Evolutionary conservation across 2,888 invertebrate species (phyloP), one percentile per base, ranked within the genome.

Genomic region (Unio pictorum): DNA sequence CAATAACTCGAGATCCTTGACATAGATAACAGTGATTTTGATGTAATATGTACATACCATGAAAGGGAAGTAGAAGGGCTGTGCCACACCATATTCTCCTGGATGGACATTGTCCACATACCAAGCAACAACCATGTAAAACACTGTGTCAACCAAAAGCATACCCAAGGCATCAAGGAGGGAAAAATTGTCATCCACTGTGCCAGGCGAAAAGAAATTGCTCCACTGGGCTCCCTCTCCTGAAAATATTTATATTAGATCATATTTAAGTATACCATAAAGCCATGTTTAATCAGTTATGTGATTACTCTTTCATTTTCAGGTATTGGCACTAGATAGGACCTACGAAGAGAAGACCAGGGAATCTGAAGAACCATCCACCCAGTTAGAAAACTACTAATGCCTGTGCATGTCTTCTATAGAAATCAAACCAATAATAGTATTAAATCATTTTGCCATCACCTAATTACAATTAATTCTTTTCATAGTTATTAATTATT

Each of bases 41-140:
- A 45, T 15, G 45, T 45, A 45, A 45, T 23, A 20, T 28, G 5
- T 64, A 67, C 83, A 85, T 88, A 94, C 94, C 90, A 92, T 90
- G 65, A 95, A 92, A 0, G 93, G 93, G 86, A 96, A 97, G 86
- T 96, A 93, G 93, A 95, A 96, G 45, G 94, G 94, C 72, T 93
- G 93, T 0, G 95, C 94, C 0, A 97, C 93, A 3, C 97, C 96
- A 87, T 92, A 95, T 26, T 95, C 94, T 20, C 97, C 97, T 0
- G 97, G 97, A 73, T 93, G 92, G 20, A 97, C 93, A 80, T 95
- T 95, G 89, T 97, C 96, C 55, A 97, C 90, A 87, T 97, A 97
- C 79, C 96, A 91, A 0, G 97, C 94, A 61, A 96, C 89, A 2
- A 94, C 70, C 88, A 95, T 92, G 85, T 96, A 95, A 0, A 96